Base-by-base conservation (phyloP, 2,113 vertebrate genomes). In the Lutjanus erythropterus region DNA sequence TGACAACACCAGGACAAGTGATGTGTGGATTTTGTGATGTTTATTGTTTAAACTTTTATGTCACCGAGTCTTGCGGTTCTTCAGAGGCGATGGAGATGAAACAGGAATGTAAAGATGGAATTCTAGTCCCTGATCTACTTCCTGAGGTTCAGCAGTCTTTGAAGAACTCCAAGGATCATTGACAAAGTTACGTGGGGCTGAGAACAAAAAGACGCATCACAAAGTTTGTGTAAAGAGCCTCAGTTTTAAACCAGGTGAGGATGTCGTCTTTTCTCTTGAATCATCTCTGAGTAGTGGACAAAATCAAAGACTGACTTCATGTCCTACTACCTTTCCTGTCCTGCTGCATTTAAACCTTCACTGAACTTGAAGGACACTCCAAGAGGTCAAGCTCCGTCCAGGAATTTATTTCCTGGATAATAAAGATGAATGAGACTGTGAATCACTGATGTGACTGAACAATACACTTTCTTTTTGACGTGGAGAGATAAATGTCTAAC, bases 401-500 rank as follows among this genome's bases (percentile, higher is more conserved):
- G 21, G 11, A 70, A 42, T 9, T 25, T 0, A n/a, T 29, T 42
- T 37, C 37, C 6, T 52, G 16, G 5, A 23, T 5, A 15, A 33
- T 25, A 21, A 52, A 50, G 7, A 6, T 6, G 10, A 31, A 46
- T 39, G 69, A 66, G 73, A 55, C 37, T 19, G 50, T 58, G 18
- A 64, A 65, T 31, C 29, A 67, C 25, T 19, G 33, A 8, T 41
- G 31, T 16, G 61, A 66, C 25, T 55, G 29, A 72, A 71, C 42
- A 37, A 31, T 21, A 11, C 16, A 50, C 47, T 56, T 44, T 42
- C 18, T 2, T 15, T 29, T 42, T 66, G 49, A 46, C 0, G 27
- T 42, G 25, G 18, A 42, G 12, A 55, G 50, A 70, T 56, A n/a
- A 41, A 62, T 2, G 6, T 61, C 52, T 14, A 55, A 70, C 16